Evolutionary conservation across 2,888 invertebrate species (phyloP).

Genomic region (Philhelius pedissequus): DNA sequence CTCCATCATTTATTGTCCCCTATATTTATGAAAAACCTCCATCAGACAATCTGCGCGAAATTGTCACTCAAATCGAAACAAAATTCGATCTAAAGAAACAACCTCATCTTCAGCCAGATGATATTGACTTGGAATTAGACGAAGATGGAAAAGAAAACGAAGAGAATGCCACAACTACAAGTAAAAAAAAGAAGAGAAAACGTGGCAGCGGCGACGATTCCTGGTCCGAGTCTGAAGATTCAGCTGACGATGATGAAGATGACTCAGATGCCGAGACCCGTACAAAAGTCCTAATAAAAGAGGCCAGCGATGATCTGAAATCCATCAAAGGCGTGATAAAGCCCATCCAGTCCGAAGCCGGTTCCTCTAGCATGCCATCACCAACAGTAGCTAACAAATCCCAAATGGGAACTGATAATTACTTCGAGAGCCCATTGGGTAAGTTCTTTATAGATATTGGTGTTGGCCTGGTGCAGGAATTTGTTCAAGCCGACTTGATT

Average conservation of each 20-base stretch:
- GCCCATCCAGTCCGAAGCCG: constrained; percentile 76
- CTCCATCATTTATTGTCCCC: constrained; percentile 95
- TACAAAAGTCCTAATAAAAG: constrained; percentile 80
- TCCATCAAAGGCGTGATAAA: constrained; percentile 79
- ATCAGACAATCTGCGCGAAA: constrained; percentile 86
- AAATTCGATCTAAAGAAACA: constrained; percentile 80
- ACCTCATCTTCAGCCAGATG: constrained; percentile 81
- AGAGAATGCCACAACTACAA: constrained; percentile 72
- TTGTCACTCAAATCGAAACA: constrained; percentile 83
- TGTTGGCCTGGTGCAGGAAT: constrained; percentile 93
- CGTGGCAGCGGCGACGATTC: constrained; percentile 80
- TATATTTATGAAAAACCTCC: constrained; percentile 96
- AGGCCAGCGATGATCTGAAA: constrained; percentile 81
- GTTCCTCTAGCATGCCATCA: constrained; percentile 69
- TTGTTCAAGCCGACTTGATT: constrained; percentile 94
- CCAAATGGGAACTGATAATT: constrained; percentile 82
- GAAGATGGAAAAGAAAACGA: constrained; percentile 72
- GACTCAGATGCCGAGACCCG: constrained; percentile 80
- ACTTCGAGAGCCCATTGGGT: constrained; percentile 92
- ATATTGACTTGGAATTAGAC: constrained; percentile 79
- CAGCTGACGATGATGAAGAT: constrained; percentile 79
- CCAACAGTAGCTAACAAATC: constrained; percentile 74
- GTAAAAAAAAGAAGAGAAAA: constrained; percentile 77
- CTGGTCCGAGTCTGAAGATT: constrained; percentile 81
- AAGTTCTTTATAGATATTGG: constrained; percentile 96